Percentiles rank a stretch among this genome's conserved stretches.
Evolutionary conservation across 2,797 vertebrate species (phyloP).

Genomic region (Lindbergichthys nudifrons): DNA sequence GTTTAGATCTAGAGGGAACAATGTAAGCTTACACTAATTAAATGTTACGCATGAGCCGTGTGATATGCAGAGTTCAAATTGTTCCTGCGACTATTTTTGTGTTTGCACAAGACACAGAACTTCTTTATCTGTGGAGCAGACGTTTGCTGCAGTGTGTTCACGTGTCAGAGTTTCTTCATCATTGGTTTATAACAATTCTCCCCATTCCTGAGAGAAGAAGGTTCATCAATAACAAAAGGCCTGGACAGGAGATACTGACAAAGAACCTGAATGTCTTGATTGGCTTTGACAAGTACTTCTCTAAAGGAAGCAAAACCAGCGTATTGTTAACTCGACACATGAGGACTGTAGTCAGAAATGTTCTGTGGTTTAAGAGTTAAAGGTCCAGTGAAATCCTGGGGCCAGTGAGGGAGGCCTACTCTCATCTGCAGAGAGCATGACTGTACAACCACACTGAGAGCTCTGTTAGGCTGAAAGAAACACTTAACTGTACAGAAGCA

Average conservation of each 20-base stretch:
- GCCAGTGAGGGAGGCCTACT: constrained; percentile 7
- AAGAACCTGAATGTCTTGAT: not conserved
- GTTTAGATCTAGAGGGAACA: no score
- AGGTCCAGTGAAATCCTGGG: not conserved
- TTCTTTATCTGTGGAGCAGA: not conserved
- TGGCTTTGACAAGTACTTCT: not conserved
- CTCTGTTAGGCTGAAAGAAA: not conserved
- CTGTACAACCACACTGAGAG: not conserved
- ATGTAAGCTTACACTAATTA: not conserved
- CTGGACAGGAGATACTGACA: not conserved
- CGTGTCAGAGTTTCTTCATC: constrained; percentile 9
- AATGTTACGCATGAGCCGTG: not conserved
- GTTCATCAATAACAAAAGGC: constrained; percentile 1
- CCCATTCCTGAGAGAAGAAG: constrained; percentile 14
- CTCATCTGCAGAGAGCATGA: constrained; percentile 24
- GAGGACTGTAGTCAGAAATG: not conserved
- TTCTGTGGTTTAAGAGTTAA: not conserved
- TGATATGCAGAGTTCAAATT: not conserved
- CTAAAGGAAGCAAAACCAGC: not conserved
- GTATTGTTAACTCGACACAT: not conserved
- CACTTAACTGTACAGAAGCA: not conserved
- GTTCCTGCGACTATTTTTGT: not conserved
- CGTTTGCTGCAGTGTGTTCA: not conserved
- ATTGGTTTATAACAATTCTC: constrained; percentile 27
- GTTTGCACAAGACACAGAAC: constrained; percentile 3